phyloP scores from a whole-genome alignment of 2,113 vertebrate species.

The Coptodon bakossiorum region DNA sequence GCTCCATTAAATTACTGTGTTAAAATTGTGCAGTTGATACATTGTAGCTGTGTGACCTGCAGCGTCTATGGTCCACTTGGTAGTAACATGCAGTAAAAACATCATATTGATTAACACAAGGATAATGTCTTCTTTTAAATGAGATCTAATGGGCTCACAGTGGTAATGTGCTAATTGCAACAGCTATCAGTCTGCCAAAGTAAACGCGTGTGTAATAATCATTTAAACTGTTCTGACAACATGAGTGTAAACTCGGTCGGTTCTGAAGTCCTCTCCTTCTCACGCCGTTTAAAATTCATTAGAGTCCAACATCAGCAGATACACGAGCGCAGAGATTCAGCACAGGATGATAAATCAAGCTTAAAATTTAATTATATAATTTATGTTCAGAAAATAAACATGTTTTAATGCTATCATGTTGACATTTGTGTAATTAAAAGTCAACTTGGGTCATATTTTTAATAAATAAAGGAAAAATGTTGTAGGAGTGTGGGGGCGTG shows the following conservation, averaged over 20 bases:
- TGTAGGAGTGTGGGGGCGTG: background rate
- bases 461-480: background rate
- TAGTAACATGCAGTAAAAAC: background rate
- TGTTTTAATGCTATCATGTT: background rate
- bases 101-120: background rate
- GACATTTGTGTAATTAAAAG: background rate
- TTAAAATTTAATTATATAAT: background rate
- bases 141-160: background rate
- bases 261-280: background rate
- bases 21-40: background rate
- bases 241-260: background rate
- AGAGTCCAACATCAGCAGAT: background rate
- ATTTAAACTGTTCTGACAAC: background rate
- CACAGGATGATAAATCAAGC: background rate
- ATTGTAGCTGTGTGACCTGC: background rate
- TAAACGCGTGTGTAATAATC: fast-evolving
- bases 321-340: background rate
- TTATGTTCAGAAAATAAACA: fast-evolving
- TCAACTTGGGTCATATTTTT: background rate
- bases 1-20: background rate
- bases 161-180: background rate
- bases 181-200: background rate
- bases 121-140: background rate
- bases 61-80: background rate
- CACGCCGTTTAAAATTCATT: background rate